Percentiles rank a stretch among this genome's conserved stretches.
phyloP scores from a whole-genome alignment of 1,140 invertebrate species.

The Drosophila neocordata region DNA sequence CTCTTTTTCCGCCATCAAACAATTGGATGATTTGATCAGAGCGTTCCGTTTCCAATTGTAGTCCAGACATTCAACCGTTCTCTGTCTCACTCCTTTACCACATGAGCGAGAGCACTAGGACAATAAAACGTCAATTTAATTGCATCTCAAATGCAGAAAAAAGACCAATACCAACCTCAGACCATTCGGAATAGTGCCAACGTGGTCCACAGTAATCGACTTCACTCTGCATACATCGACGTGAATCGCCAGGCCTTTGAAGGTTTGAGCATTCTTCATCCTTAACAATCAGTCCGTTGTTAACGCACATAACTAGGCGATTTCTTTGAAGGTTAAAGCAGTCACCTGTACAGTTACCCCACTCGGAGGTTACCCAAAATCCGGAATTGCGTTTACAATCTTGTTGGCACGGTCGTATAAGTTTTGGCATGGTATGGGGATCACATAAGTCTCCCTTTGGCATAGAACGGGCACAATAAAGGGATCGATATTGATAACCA shows the following conservation, averaged over 20 bases:
- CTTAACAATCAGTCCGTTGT: conserved; percentile 73
- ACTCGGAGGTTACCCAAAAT: conserved; percentile 87
- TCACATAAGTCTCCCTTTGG: conserved; percentile 84
- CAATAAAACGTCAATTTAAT: neutral
- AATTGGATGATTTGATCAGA: conserved; percentile 73
- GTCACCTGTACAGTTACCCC: conserved; percentile 84
- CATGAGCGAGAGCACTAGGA: conserved; percentile 84
- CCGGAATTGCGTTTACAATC: conserved; percentile 83
- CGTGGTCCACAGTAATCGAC: conserved; percentile 83
- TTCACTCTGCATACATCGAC: conserved; percentile 81
- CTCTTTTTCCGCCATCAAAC: conserved; percentile 84
- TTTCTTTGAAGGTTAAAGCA: conserved; percentile 81
- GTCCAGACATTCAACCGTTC: conserved; percentile 85
- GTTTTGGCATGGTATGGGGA: conserved; percentile 84
- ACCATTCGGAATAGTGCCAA: conserved; percentile 86
- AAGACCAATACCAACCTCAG: conserved; percentile 76
- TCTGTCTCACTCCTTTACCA: conserved; percentile 85
- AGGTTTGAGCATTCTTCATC: conserved; percentile 53
- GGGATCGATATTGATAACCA: conserved; percentile 45
- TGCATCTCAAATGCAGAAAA: neutral
- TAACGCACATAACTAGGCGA: conserved; percentile 82
- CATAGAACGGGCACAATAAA: conserved; percentile 61
- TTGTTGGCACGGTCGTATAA: conserved; percentile 84
- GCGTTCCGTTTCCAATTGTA: conserved; percentile 80
- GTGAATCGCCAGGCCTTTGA: conserved; percentile 26